A percentile compares a stretch with the other conserved stretches of the same genome.
phyloP scores from a whole-genome alignment of 2,113 vertebrate species.

The Brachirus orientalis region DNA sequence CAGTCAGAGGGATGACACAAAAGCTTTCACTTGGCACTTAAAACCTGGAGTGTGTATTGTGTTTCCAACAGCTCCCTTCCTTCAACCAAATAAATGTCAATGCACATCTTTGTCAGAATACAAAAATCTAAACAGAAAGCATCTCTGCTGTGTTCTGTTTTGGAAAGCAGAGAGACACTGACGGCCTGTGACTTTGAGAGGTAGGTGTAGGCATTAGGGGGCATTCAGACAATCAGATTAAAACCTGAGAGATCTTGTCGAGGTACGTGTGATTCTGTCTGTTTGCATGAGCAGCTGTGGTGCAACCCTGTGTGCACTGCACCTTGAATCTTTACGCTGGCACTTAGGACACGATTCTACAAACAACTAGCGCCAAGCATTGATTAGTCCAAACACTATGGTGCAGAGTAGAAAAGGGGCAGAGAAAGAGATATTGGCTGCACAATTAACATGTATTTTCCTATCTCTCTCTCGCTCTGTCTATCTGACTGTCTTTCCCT shows the following conservation, averaged over 20 bases:
- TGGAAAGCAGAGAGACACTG: conserved; percentile 12
- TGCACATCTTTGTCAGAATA: conserved; percentile 25
- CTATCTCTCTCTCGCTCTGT: conserved; percentile 23
- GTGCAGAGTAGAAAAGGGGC: conserved; percentile 59
- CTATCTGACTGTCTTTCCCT: conserved; percentile 46
- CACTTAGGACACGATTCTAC: conserved; percentile 75
- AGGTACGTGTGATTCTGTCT: conserved; percentile 36
- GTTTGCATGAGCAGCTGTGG: conserved; percentile 48
- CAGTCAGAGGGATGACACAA: too few relatives aligned
- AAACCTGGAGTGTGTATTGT: not conserved
- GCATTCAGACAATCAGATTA: conserved; percentile 40
- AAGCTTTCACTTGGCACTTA: not conserved
- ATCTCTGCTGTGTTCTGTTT: not conserved
- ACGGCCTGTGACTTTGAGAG: conserved; percentile 11
- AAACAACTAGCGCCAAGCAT: conserved; percentile 74
- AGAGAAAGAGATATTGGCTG: conserved; percentile 67
- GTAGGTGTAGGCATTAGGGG: too few relatives aligned
- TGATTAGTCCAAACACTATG: too few relatives aligned
- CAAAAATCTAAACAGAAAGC: conserved; percentile 7
- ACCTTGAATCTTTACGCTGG: conserved; percentile 70
- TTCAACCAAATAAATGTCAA: conserved; percentile 34
- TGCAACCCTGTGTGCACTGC: conserved; percentile 57
- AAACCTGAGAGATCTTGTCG: conserved; percentile 32
- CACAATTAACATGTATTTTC: conserved; percentile 57
- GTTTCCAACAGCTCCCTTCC: not conserved